Conservation (phyloP, 2,888 invertebrate genomes). For the Spodoptera exigua region DNA sequence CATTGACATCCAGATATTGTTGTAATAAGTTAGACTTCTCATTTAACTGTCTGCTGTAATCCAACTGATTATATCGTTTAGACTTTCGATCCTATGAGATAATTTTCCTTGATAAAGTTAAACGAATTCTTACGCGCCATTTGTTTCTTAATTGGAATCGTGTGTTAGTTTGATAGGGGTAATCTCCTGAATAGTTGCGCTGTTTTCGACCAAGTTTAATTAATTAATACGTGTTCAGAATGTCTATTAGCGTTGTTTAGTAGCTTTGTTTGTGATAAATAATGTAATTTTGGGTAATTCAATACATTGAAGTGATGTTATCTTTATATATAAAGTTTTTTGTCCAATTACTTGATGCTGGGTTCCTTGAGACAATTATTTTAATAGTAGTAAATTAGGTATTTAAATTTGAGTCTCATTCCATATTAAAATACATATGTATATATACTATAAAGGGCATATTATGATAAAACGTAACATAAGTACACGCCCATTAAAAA, state of each 20-base stretch:
- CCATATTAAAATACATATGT: too few species aligned
- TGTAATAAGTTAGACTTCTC: slow-evolving; percentile 16
- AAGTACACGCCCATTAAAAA: too few species aligned
- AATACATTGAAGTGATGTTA: too few species aligned
- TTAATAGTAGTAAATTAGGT: too few species aligned
- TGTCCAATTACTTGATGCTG: too few species aligned
- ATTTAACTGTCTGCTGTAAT: not conserved
- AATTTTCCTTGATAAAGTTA: slow-evolving; percentile 37
- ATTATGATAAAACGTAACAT: too few species aligned
- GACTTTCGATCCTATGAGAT: slow-evolving; percentile 42
- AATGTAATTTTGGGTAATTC: too few species aligned
- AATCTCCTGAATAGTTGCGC: slow-evolving; percentile 40
- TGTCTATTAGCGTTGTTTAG: not conserved
- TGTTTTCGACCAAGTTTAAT: slow-evolving; percentile 4
- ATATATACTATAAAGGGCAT: too few species aligned
- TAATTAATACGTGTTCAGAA: slow-evolving; percentile 1
- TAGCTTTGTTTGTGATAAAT: not conserved
- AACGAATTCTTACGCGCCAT: slow-evolving; percentile 39
- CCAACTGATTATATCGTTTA: slow-evolving; percentile 46
- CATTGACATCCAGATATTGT: too few species aligned
- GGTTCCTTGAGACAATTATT: too few species aligned
- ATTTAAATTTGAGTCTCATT: too few species aligned
- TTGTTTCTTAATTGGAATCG: slow-evolving; percentile 35
- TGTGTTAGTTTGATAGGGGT: slow-evolving; percentile 38
- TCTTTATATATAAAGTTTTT: too few species aligned